Evolutionary conservation across 2,113 vertebrate species (phyloP).

Genomic region (Sorex araneus): DNA sequence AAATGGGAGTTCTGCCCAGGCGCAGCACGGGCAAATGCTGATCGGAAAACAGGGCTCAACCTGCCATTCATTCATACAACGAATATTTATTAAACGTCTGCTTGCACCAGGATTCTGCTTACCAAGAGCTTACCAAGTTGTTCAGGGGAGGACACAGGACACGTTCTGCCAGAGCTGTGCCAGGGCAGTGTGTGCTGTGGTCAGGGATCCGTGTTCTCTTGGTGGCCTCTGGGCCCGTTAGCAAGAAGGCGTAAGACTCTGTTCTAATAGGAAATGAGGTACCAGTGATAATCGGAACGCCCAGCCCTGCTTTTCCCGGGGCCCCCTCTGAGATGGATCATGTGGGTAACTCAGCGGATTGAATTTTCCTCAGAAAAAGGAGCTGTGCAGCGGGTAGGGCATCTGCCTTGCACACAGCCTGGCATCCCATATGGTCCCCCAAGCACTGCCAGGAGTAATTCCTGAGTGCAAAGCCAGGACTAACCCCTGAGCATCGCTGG

Average conservation of each 20-base stretch:
- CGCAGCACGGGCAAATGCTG: neutral
- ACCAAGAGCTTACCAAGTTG: constrained; percentile 14
- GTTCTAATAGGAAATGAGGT: constrained; percentile 37
- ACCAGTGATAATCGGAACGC: constrained; percentile 21
- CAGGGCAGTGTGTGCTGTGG: neutral
- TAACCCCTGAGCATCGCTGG: neutral
- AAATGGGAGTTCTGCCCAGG: constrained; percentile 18
- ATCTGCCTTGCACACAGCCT: no score
- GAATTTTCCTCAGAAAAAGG: neutral
- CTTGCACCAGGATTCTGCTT: constrained; percentile 5
- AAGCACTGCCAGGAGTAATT: no score
- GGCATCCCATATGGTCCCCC: no score
- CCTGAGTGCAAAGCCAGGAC: no score
- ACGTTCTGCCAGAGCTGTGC: neutral
- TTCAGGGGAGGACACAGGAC: neutral
- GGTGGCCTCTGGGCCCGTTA: constrained; percentile 17
- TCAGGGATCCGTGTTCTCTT: constrained; percentile 1
- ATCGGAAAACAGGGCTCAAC: neutral
- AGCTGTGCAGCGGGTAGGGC: no score
- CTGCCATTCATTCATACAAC: constrained; percentile 15
- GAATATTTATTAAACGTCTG: constrained; percentile 2
- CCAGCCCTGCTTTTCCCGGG: neutral
- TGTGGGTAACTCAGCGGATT: neutral
- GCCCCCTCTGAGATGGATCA: neutral
- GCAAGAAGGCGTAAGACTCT: constrained; percentile 2